phyloP scores from a whole-genome alignment of 2,888 invertebrate genomes.

The Campoplex nolae region DNA sequence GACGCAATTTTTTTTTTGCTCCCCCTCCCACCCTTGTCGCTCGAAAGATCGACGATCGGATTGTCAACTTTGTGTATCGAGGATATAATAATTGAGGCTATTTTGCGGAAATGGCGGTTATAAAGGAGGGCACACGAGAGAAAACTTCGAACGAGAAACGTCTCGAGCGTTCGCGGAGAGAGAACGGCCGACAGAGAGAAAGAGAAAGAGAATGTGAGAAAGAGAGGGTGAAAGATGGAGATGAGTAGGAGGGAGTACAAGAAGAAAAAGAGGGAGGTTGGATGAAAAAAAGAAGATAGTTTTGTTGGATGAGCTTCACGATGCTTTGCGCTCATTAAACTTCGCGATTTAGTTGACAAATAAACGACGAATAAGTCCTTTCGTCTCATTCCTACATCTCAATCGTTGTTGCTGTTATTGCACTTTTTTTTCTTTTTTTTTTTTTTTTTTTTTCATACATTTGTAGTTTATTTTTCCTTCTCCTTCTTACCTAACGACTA shows the following conservation, averaged over 20 bases:
- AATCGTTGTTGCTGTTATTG: background rate
- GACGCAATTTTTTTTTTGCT: constrained; percentile 1
- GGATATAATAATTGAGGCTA: constrained; percentile 21
- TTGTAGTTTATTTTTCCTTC: background rate
- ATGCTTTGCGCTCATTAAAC: constrained; percentile 49
- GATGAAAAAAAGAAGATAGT: constrained; percentile 17
- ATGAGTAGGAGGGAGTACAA: constrained; percentile 9
- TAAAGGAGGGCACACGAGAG: constrained; percentile 58
- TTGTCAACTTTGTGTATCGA: background rate
- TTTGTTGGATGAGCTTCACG: constrained; percentile 47
- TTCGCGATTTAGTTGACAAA: constrained; percentile 9
- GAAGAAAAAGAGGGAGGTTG: constrained; percentile 11
- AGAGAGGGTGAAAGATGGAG: constrained; percentile 13
- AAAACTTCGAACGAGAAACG: constrained; percentile 62
- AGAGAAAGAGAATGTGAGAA: constrained; percentile 15
- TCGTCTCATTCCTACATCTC: background rate
- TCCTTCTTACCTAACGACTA: constrained; percentile 70
- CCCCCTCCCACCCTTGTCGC: background rate
- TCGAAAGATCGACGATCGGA: constrained; percentile 15
- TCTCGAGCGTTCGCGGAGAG: constrained; percentile 53
- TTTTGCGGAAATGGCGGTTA: constrained; percentile 66
- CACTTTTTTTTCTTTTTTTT: constrained; percentile 4
- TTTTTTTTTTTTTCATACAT: background rate
- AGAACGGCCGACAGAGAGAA: constrained; percentile 19
- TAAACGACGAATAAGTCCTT: background rate